phyloP scores from a whole-genome alignment of 2,113 vertebrate species.

The Danio rerio region DNA sequence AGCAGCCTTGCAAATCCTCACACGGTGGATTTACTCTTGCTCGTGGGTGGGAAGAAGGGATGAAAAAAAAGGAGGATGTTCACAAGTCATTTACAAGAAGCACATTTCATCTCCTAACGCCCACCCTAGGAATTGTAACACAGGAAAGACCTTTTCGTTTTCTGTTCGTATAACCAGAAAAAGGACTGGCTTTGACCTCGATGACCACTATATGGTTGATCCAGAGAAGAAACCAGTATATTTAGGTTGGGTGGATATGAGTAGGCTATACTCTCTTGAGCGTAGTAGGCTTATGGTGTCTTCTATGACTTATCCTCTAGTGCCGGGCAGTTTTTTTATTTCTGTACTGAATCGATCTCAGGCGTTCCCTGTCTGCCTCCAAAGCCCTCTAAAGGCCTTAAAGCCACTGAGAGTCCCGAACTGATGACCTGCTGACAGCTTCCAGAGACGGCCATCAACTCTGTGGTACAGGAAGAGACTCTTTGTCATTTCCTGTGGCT shows the following conservation, averaged over 20 bases:
- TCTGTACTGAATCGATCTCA: conserved; percentile 32
- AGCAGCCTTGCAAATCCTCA: conserved; percentile 20
- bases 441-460: conserved; percentile 26
- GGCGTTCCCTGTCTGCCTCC: conserved; percentile 9
- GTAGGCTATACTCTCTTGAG: background rate
- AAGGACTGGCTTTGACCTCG: background rate
- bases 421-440: conserved; percentile 34
- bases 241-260: background rate
- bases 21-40: conserved; percentile 1
- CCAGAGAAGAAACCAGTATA: background rate
- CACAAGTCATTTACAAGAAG: conserved; percentile 39
- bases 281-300: conserved; percentile 32
- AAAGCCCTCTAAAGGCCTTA: conserved; percentile 35
- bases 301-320: conserved; percentile 16
- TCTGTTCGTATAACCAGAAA: background rate
- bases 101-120: conserved; percentile 9
- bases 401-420: conserved; percentile 27
- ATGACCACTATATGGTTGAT: background rate
- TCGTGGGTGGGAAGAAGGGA: background rate
- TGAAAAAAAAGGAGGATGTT: background rate
- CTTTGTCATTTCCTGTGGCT: conserved; percentile 11
- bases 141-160: background rate
- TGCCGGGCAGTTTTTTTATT: conserved; percentile 6
- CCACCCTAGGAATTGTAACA: conserved; percentile 6
- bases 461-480: background rate